Evolutionary conservation across 2,888 invertebrate genomes (phyloP).

Genomic region (Vesta saturnalis): DNA sequence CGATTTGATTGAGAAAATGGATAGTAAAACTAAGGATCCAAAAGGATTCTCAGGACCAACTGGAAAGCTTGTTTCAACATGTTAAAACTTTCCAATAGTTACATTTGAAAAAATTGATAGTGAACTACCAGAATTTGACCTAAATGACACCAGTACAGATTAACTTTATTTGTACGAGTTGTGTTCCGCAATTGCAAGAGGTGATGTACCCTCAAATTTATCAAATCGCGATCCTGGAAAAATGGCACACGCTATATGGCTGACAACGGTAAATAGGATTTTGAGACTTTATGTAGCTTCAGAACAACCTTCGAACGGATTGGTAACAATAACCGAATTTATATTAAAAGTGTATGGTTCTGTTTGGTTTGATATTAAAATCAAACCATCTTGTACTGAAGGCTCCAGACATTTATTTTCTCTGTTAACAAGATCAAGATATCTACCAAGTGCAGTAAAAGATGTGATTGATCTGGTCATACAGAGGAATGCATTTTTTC

Average conservation of each 20-base stretch:
- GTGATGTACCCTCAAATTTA: background rate
- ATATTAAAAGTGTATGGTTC: no score
- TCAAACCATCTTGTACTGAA: background rate
- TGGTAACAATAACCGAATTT: background rate
- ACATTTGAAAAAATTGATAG: background rate
- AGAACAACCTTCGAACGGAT: background rate
- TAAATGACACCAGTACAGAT: no score
- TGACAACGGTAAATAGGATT: background rate
- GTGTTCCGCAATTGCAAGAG: background rate
- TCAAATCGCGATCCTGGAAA: background rate
- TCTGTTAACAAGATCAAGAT: no score
- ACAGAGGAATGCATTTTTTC: background rate
- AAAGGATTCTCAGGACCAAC: background rate
- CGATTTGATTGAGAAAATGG: background rate
- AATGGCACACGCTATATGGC: background rate
- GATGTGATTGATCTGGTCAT: no score
- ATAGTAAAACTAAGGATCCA: background rate
- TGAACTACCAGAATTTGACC: no score
- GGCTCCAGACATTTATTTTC: background rate
- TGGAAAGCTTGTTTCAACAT: background rate
- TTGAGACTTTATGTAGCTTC: no score
- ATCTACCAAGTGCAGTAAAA: background rate
- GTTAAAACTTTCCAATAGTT: background rate
- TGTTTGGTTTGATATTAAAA: background rate
- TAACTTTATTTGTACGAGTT: no score